Evolutionary conservation across 2,113 vertebrate genomes (phyloP), one percentile per base, ranked within the genome.

Genomic region (Lampris incognitus): DNA sequence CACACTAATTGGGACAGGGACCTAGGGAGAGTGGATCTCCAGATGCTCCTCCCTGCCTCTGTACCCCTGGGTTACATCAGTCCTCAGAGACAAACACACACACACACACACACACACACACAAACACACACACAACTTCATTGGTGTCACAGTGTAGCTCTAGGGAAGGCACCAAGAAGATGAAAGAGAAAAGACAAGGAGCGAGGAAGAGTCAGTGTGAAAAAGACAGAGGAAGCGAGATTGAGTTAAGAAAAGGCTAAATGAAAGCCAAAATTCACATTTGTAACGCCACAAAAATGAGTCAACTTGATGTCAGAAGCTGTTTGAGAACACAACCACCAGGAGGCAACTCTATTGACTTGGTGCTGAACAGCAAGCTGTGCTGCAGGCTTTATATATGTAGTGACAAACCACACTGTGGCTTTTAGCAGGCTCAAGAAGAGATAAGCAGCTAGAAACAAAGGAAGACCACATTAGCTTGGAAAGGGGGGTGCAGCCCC

Each of bases 1-100:
- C 78, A 85, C 66, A 70, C 70, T 88, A 90, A 92, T 68, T 92
- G 78, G 87, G 76, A 85, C 90, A 92, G 76, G 79, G 80, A 89
- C 79, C 85, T 76, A 83, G 86, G 90, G 89, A 91, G 78, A 87
- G 69, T 76, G 38, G 65, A 78, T 87, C 83, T 92, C 87, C 91
- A 93, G 88, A 88, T 92, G 91, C 85, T 87, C 64, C 78, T 80
- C 63, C 74, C 66, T 38, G 71, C 83, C 63, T 82, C 79, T 51
- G 44, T 85, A 78, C 87, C 86, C 83, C 79, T 81, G 88, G 86
- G 87, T 85, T 77, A 84, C 79, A 69, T 74, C 41, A 55, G 54
- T 89, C 86, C 74, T 76, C 55, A 62, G 86, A 80, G 85, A 85
- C 65, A 69, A 84, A 79, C 59, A 52, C 40, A 46, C 60, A 44